Evolutionary conservation across 2,888 invertebrate genomes (phyloP).

Genomic region (Deilephila porcellus): DNA sequence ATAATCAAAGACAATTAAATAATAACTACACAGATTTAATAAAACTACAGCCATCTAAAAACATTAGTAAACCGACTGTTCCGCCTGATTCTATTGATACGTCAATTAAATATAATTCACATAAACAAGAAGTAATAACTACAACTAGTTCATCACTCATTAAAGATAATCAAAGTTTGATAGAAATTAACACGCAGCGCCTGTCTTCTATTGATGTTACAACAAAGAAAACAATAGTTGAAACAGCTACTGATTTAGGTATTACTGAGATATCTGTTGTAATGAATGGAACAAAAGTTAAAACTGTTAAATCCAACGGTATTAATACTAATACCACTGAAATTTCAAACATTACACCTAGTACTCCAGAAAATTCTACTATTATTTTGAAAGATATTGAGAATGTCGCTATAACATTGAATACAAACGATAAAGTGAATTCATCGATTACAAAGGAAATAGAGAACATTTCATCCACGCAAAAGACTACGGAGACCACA

Average conservation of each 20-base stretch:
- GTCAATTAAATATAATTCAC: not conserved
- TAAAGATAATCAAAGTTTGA: not conserved
- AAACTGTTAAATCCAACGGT: constrained; percentile 14
- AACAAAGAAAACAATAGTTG: not conserved
- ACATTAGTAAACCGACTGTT: not conserved
- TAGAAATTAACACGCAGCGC: not conserved
- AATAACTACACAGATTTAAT: constrained; percentile 62
- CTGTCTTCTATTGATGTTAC: not conserved
- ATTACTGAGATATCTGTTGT: not conserved
- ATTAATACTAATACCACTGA: not conserved
- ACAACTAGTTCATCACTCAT: not conserved
- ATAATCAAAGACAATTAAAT: constrained; percentile 74
- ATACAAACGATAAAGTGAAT: not conserved
- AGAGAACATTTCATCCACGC: not conserved
- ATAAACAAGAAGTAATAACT: not conserved
- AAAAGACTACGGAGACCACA: not conserved
- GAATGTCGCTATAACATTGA: not conserved
- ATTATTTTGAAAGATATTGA: not conserved
- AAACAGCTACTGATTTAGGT: not conserved
- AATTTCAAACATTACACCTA: not conserved
- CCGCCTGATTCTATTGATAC: not conserved
- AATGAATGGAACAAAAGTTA: constrained; percentile 9
- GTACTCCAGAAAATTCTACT: not conserved
- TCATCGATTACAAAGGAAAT: not conserved
- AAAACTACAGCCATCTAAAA: constrained; percentile 5